These are phyloP conservation scores for Glossophaga mutica DNA, from an alignment of 2,797 vertebrate genomes.

Conservation along the genomic window DNA sequence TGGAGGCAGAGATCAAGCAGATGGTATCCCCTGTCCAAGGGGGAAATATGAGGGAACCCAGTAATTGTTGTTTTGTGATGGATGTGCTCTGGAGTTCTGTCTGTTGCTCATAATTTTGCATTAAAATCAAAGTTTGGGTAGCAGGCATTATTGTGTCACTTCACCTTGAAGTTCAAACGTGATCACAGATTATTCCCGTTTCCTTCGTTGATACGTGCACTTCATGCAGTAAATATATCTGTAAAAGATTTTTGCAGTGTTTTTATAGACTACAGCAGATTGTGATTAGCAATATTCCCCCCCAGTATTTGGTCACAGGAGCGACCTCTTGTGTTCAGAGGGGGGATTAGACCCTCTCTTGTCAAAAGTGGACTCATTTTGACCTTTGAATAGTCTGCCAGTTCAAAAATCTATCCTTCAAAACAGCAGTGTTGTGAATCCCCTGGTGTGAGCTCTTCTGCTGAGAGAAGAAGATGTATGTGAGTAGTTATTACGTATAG, in stretches of 20 bases:
- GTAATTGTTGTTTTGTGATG: neutral
- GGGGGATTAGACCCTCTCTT: slow-evolving; percentile 46
- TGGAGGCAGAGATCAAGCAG: neutral
- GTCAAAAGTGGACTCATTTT: neutral
- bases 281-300: slow-evolving; percentile 61
- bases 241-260: neutral
- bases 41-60: neutral
- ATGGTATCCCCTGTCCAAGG: neutral
- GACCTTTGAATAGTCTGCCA: slow-evolving; percentile 64
- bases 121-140: neutral
- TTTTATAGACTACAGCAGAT: slow-evolving; percentile 60
- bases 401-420: slow-evolving; percentile 4
- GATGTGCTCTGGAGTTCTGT: neutral
- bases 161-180: neutral
- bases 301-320: slow-evolving; percentile 72
- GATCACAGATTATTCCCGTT: neutral
- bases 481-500: neutral
- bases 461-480: neutral
- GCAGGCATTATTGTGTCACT: neutral
- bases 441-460: neutral
- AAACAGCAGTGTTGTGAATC: neutral
- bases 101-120: neutral
- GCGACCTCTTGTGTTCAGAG: slow-evolving; percentile 83
- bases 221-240: neutral
- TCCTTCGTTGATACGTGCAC: neutral